A percentile compares a stretch with the other conserved stretches of the same genome.
Evolutionary conservation across 2,797 vertebrate species (phyloP).

Genomic region (Halcyon badia): DNA sequence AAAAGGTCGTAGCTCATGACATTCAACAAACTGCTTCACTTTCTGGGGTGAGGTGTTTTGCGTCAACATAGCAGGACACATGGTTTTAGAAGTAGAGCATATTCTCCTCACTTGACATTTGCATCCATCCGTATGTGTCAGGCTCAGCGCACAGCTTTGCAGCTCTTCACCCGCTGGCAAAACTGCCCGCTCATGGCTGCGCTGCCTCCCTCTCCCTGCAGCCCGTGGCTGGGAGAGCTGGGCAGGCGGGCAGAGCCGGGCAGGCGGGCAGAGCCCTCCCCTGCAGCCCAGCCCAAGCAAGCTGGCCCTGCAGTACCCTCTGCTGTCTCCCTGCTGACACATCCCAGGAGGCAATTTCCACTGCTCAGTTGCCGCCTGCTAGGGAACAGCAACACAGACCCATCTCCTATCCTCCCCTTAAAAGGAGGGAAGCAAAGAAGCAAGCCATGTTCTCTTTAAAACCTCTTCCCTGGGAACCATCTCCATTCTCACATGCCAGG

Average conservation of each 20-base stretch:
- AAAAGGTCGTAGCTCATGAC: background rate
- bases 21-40: background rate
- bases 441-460: background rate
- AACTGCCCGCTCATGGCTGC: rapidly evolving
- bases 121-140: background rate
- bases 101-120: slow-evolving; percentile 27
- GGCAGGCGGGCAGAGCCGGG: background rate
- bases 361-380: background rate
- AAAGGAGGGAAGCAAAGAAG: background rate
- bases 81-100: background rate
- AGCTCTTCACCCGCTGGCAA: background rate
- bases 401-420: background rate
- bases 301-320: slow-evolving; percentile 51
- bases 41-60: background rate
- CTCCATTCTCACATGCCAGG: slow-evolving; percentile 11
- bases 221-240: rapidly evolving
- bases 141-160: background rate
- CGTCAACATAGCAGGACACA: background rate
- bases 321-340: background rate
- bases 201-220: background rate
- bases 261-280: background rate
- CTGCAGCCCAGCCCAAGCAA: background rate
- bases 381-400: background rate
- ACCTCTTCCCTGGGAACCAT: background rate
- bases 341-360: background rate